Base-by-base conservation (phyloP, 2,113 vertebrate species). In the Phycodurus eques region DNA sequence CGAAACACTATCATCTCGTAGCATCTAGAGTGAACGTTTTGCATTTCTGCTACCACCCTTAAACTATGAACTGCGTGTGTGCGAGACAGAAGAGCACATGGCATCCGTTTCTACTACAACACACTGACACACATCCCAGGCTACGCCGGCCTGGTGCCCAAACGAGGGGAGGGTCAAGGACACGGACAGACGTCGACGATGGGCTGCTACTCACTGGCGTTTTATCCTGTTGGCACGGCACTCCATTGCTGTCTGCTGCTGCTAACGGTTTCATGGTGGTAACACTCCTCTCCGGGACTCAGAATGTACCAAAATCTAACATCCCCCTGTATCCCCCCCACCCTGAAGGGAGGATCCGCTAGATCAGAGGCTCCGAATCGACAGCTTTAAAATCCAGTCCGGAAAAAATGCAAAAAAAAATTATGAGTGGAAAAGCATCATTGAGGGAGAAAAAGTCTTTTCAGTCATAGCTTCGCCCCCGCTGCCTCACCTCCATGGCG, bases 251-350 rank as follows among this genome's bases (percentile, higher is more conserved):
- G 93, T 95, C 95, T 20, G 53, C 59, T 86, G 94, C 83, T 90
- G 95, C 95, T 94, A 98, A 97, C 89, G 97, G 96, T 94, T 98
- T 99, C 96, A 99, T 99, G 94, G 93, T 96, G 95, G 94, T 94
- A 91, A 92, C 31, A 93, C 93, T 93, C 89, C 92, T 92, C 86
- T 85, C 92, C 85, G 89, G 59, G 91, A 88, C 83, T 92, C 44
- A 47, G 27, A 66, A 17, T 47, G 14, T 31, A 46, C 19, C 20
- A 87, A 93, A 93, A 93, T 93, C 93, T 94, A 93, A 93, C 97
- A 98, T 98, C 92, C 94, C 80, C 47, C 75, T 74, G 59, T 69
- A 14, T 15, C 15, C 10, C 14, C 31, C 27, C 73, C 74, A 74
- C 69, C 73, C 74, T 64, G 85, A 68, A 76, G 86, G 83, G 84